Conservation (phyloP, 2,888 invertebrate species). For the Sarcophaga variegata region DNA sequence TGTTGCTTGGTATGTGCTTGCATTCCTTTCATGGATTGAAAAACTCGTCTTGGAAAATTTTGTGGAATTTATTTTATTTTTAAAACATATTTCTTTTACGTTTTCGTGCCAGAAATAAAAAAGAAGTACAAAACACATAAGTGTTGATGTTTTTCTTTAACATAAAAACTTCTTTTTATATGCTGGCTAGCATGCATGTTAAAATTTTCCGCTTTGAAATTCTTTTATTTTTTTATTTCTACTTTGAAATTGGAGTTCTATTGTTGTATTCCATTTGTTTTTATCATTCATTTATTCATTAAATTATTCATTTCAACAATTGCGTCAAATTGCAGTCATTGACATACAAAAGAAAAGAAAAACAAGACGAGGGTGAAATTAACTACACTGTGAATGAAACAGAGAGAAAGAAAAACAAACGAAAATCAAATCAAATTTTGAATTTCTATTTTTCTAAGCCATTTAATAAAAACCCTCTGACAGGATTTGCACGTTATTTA, state of each 20-base stretch:
- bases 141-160: too few relatives aligned
- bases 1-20: too few relatives aligned
- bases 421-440: neutral
- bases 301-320: slow-evolving; percentile 59
- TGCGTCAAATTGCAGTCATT: slow-evolving; percentile 66
- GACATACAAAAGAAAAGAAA: slow-evolving; percentile 51
- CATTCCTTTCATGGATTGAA: too few relatives aligned
- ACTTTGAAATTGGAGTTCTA: neutral
- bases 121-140: too few relatives aligned
- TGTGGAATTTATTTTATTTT: too few relatives aligned
- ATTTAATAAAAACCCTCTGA: neutral
- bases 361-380: neutral
- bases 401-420: neutral
- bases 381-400: neutral
- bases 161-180: too few relatives aligned
- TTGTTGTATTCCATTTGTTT: neutral
- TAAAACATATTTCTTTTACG: too few relatives aligned
- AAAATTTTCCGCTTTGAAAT: neutral
- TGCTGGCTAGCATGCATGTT: neutral
- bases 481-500: neutral
- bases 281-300: slow-evolving; percentile 25
- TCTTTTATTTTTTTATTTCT: neutral
- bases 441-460: neutral
- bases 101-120: too few relatives aligned
- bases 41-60: too few relatives aligned